These are phyloP conservation scores for Bos javanicus DNA, from an alignment of 2,113 vertebrate species.

Conservation along the genomic window DNA sequence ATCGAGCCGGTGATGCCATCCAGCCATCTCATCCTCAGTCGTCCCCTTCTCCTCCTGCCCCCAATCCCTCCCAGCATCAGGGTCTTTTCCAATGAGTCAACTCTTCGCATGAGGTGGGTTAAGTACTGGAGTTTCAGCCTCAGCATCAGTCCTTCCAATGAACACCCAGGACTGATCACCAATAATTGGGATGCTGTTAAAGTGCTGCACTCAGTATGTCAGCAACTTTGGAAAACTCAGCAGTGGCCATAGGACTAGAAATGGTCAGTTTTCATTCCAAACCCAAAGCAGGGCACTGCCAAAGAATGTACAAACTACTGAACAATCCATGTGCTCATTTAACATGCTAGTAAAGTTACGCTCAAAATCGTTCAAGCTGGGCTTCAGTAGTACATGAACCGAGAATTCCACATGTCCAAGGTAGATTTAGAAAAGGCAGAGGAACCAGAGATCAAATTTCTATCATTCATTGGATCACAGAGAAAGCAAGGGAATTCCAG, in stretches of 20 bases:
- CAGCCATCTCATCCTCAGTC: too few species aligned
- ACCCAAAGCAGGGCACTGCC: background rate
- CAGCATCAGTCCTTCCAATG: too few species aligned
- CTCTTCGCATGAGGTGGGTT: too few species aligned
- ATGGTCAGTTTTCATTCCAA: background rate
- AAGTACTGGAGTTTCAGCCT: too few species aligned
- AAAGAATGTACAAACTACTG: background rate
- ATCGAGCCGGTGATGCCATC: accelerated
- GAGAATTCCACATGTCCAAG: background rate
- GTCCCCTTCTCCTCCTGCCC: too few species aligned
- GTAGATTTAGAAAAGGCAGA: background rate
- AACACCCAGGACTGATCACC: too few species aligned
- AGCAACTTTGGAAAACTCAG: background rate
- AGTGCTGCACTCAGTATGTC: background rate
- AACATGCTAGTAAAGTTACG: background rate
- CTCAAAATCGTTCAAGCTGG: background rate
- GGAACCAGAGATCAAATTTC: background rate
- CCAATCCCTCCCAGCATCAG: too few species aligned
- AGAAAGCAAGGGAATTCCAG: background rate
- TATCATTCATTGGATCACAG: background rate
- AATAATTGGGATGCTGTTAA: background rate
- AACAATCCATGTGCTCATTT: background rate
- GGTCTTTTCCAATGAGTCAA: too few species aligned
- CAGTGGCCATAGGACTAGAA: background rate
- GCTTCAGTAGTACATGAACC: background rate